Conservation (phyloP, 2,888 invertebrate species). For the Euplagia quadripunctaria region DNA sequence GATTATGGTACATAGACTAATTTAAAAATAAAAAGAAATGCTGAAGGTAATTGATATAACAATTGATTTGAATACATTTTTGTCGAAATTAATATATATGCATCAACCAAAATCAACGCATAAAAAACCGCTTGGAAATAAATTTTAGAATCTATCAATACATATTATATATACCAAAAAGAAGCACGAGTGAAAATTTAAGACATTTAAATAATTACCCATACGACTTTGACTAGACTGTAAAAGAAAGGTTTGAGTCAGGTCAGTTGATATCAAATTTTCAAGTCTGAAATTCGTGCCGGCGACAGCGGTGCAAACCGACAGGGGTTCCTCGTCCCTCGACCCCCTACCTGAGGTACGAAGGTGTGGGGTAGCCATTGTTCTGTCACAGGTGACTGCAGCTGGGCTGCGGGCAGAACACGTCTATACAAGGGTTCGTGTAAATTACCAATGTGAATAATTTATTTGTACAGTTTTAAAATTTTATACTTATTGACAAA, state of each 20-base stretch:
- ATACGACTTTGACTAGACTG: too few relatives aligned
- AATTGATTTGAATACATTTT: too few relatives aligned
- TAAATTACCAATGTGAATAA: conserved; percentile 56
- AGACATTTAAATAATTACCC: too few relatives aligned
- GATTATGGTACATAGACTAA: too few relatives aligned
- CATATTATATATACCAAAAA: too few relatives aligned
- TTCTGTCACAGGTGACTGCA: conserved; percentile 68
- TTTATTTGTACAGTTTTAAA: conserved; percentile 28
- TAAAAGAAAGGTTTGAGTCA: conserved; percentile 35
- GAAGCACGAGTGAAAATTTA: too few relatives aligned
- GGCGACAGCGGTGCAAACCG: conserved; percentile 50
- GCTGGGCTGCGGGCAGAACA: conserved; percentile 52
- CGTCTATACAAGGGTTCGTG: conserved; percentile 44
- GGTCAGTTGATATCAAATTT: conserved; percentile 58
- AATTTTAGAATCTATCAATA: too few relatives aligned
- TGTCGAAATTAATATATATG: too few relatives aligned
- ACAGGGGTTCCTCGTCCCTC: conserved; percentile 23
- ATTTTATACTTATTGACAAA: background rate
- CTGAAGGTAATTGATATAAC: too few relatives aligned
- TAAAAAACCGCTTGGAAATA: too few relatives aligned
- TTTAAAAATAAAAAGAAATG: too few relatives aligned
- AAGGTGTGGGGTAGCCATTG: conserved; percentile 55
- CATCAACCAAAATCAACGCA: too few relatives aligned
- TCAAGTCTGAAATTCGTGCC: conserved; percentile 56
- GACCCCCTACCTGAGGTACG: background rate